These are phyloP conservation scores for Staurois parvus DNA, from an alignment of 2,797 vertebrate genomes.

Conservation along the genomic window DNA sequence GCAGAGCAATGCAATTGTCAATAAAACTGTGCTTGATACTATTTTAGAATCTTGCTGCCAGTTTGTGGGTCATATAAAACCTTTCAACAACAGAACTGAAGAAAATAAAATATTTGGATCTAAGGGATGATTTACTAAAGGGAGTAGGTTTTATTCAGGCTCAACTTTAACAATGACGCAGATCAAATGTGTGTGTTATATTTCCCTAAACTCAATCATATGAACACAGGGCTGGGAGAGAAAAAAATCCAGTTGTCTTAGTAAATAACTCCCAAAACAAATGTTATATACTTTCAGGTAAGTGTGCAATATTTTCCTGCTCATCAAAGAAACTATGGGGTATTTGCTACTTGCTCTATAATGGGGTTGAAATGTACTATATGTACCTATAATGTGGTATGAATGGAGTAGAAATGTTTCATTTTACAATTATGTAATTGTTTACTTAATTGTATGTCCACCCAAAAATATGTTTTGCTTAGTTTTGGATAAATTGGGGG, in stretches of 20 bases:
- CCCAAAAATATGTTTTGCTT: too few species aligned
- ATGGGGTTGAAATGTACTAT: too few species aligned
- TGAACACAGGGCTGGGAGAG: neutral
- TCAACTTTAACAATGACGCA: too few species aligned
- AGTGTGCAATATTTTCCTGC: neutral
- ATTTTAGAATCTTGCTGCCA: neutral
- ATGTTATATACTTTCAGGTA: neutral
- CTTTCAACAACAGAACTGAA: neutral
- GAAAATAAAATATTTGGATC: too few species aligned
- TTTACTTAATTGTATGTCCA: too few species aligned
- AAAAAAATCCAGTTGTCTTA: neutral
- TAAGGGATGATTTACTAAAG: too few species aligned
- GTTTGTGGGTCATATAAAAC: neutral
- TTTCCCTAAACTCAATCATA: neutral
- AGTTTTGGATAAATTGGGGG: too few species aligned
- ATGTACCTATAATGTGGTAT: too few species aligned
- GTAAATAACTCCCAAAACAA: neutral
- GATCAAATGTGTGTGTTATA: neutral
- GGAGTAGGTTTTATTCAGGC: too few species aligned
- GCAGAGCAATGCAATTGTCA: neutral
- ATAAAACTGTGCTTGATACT: constrained; percentile 18
- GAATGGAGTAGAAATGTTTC: too few species aligned
- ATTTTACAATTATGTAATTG: too few species aligned
- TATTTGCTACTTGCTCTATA: neutral
- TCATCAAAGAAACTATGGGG: neutral